Percentiles rank a stretch among this genome's conserved stretches.
phyloP scores from a whole-genome alignment of 1,140 invertebrate genomes.

The Cydia splendana region DNA sequence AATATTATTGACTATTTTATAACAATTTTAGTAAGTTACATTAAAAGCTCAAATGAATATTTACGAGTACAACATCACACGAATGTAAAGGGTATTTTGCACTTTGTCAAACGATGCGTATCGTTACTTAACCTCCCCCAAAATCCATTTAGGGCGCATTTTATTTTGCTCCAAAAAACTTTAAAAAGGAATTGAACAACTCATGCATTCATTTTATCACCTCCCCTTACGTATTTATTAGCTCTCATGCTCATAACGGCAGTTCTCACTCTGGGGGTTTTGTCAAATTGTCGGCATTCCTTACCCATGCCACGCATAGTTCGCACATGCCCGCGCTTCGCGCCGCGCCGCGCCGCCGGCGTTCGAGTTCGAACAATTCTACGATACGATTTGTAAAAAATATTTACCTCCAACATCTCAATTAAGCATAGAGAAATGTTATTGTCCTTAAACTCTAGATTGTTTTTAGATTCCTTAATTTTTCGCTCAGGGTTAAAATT shows the following conservation, averaged over 20 bases:
- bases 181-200: constrained; percentile 2
- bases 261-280: constrained; percentile 65
- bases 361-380: constrained; percentile 46
- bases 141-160: neutral
- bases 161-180: neutral
- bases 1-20: neutral
- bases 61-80: neutral
- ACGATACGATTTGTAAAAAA: constrained; percentile 55
- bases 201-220: constrained; percentile 51
- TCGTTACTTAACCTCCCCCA: constrained; percentile 4
- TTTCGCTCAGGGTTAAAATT: no score
- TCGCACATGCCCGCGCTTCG: constrained; percentile 46
- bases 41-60: neutral
- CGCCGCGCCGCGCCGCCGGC: constrained; percentile 40
- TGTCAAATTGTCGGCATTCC: constrained; percentile 69
- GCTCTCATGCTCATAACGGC: constrained; percentile 62
- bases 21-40: neutral
- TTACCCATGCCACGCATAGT: constrained; percentile 55
- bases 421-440: neutral
- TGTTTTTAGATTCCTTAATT: no score
- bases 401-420: constrained; percentile 39
- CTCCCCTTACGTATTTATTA: constrained; percentile 64
- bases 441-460: neutral
- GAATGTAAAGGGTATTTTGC: neutral
- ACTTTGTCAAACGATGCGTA: constrained; percentile 7